Conservation (phyloP, 2,888 invertebrate species). For the Thecophora atra region DNA sequence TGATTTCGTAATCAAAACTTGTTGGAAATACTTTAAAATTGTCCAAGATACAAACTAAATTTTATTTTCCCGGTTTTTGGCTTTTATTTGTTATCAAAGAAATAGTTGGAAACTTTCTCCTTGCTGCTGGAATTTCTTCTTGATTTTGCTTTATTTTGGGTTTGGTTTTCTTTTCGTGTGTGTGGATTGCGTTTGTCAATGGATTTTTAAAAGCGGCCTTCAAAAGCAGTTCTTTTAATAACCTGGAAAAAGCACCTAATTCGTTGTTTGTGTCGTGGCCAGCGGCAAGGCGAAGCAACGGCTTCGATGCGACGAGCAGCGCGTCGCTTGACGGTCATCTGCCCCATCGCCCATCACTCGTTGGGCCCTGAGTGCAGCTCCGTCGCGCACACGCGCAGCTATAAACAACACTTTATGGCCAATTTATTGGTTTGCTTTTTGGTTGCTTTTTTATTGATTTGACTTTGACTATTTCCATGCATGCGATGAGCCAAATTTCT, state of each 20-base stretch:
- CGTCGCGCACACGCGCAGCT: conserved; percentile 32
- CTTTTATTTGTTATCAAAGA: not conserved
- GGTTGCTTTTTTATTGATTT: conserved; percentile 46
- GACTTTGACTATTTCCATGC: conserved; percentile 45
- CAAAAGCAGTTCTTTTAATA: conserved; percentile 10
- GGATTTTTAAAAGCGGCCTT: not conserved
- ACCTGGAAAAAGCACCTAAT: not conserved
- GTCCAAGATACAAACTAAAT: too few species aligned
- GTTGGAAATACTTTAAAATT: too few species aligned
- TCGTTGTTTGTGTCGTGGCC: not conserved
- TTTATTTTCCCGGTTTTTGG: too few species aligned
- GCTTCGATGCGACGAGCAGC: not conserved
- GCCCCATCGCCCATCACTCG: not conserved
- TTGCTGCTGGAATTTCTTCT: not conserved
- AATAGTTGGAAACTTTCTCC: conserved; percentile 9
- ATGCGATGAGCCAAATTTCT: conserved; percentile 12
- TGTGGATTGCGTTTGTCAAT: not conserved
- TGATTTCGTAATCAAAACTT: too few species aligned
- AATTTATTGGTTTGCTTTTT: conserved; percentile 46
- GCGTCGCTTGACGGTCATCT: not conserved
- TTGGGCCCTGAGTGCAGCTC: not conserved
- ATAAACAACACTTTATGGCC: conserved; percentile 45
- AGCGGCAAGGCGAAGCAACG: not conserved
- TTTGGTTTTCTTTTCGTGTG: not conserved
- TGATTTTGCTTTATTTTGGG: not conserved